phyloP scores from a whole-genome alignment of 2,113 vertebrate species.

The Ictalurus furcatus region DNA sequence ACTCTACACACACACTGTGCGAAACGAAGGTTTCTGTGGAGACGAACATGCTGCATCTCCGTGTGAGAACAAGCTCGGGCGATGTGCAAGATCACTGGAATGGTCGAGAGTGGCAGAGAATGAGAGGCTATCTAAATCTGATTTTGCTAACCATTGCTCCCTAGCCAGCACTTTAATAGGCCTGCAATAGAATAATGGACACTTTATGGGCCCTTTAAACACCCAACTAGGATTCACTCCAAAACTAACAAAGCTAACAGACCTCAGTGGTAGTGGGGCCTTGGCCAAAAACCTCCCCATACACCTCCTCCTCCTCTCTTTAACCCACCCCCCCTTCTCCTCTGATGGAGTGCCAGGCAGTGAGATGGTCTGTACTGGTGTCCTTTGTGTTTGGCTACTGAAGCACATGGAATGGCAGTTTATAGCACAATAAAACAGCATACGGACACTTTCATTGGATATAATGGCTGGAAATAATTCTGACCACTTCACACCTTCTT shows the following conservation, averaged over 20 bases:
- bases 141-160: slow-evolving; percentile 69
- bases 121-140: slow-evolving; percentile 61
- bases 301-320: slow-evolving; percentile 63
- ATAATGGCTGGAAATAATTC: slow-evolving; percentile 82
- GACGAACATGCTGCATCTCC: slow-evolving; percentile 26
- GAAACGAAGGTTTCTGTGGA: slow-evolving; percentile 44
- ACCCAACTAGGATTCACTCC: slow-evolving; percentile 80
- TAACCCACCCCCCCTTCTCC: slow-evolving; percentile 60
- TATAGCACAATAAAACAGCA: slow-evolving; percentile 91
- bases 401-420: slow-evolving; percentile 89
- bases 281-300: slow-evolving; percentile 73
- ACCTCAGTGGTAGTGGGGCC: slow-evolving; percentile 66
- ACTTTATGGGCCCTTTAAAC: slow-evolving; percentile 79
- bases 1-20: slow-evolving; percentile 6
- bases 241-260: slow-evolving; percentile 85
- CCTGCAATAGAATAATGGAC: slow-evolving; percentile 73
- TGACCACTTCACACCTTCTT: slow-evolving; percentile 76
- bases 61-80: slow-evolving; percentile 37
- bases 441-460: slow-evolving; percentile 91
- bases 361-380: slow-evolving; percentile 76
- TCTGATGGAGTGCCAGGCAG: slow-evolving; percentile 68
- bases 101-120: slow-evolving; percentile 17
- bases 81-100: slow-evolving; percentile 29
- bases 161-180: slow-evolving; percentile 78
- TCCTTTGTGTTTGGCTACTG: slow-evolving; percentile 91